Percentiles rank a stretch among this genome's conserved stretches.
Conservation (phyloP, 2,888 invertebrate genomes). For the Pachymerium ferrugineum region DNA sequence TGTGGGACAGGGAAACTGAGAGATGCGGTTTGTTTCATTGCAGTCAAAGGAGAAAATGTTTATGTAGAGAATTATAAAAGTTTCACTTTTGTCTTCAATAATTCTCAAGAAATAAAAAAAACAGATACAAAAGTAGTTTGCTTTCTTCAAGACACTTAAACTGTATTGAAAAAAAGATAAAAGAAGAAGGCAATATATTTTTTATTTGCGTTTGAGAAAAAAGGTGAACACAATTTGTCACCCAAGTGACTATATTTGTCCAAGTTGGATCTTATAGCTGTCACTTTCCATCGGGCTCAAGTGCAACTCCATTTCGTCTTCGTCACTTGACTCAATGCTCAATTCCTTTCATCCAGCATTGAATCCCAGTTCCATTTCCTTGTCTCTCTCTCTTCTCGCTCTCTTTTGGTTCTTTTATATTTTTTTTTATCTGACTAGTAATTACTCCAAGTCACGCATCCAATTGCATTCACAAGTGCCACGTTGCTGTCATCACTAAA, state of each 20-base stretch:
- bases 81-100: no score
- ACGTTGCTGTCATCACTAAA: not conserved
- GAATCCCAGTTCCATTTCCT: not conserved
- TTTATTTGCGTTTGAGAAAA: no score
- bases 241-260: not conserved
- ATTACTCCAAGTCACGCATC: constrained; percentile 13
- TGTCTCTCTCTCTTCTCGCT: not conserved
- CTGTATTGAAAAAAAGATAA: no score
- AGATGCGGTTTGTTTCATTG: no score
- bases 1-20: no score
- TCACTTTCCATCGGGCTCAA: not conserved
- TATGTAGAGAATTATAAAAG: no score
- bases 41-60: no score
- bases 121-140: no score
- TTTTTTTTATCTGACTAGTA: not conserved
- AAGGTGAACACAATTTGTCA: not conserved
- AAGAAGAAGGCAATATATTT: no score
- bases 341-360: not conserved
- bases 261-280: not conserved
- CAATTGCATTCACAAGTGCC: constrained; percentile 15
- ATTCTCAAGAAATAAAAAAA: no score
- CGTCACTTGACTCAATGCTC: constrained; percentile 2
- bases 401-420: no score
- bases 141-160: no score
- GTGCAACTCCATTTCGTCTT: not conserved